Evolutionary conservation across 30 jellyfish, hydroid and myxozoan species (phyloP), one percentile per base, ranked within the genome.

Genomic region (Aurelia aurita): DNA sequence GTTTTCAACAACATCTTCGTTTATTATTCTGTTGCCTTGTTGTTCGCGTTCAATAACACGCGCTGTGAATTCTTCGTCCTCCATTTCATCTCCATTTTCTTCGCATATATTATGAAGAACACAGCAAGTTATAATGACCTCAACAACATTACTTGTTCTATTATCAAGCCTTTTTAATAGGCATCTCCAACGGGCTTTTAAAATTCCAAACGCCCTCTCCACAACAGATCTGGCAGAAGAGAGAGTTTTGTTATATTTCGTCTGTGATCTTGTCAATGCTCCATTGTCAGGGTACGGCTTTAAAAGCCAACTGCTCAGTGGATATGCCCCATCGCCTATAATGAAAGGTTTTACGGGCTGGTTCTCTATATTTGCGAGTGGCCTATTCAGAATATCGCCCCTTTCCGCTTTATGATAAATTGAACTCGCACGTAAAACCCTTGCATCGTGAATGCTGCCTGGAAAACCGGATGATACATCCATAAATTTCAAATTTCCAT

Each of bases 391-490:
- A 19, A 65, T 53, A 19, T 69, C 77, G 22, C 39, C 70, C 22
- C 69, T 66, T 32, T 82, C 77, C 19, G 88, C 88, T 39, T 15
- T 77, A 7, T 34, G 88, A 64, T 28, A 87, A 9, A 79, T 23
- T 57, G 39, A 7, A 46, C 84, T 63, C 26, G 82, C 76, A 32
- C 89, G 87, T 12, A 77, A 28, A 26, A 87, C 91, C 69, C 96
- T 67, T 28, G 96, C 82, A 79, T 87, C 95, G 71, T 89, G 85
- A 47, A 89, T 58, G 72, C 89, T 89, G 49, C 95, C 86, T 18
- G 94, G 97, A 72, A 32, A 89, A 32, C 94, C 97, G 26, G 96
- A 35, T 53, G 90, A 46, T 28, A 84, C 87, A 60, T 80, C 94
- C 23, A 79, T 19, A 46, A 80, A 89, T 27, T n/a, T 79, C 59